A percentile compares a stretch with the other conserved stretches of the same genome.
Evolutionary conservation across 2,888 invertebrate species (phyloP).

Genomic region (Myopa tessellatipennis): DNA sequence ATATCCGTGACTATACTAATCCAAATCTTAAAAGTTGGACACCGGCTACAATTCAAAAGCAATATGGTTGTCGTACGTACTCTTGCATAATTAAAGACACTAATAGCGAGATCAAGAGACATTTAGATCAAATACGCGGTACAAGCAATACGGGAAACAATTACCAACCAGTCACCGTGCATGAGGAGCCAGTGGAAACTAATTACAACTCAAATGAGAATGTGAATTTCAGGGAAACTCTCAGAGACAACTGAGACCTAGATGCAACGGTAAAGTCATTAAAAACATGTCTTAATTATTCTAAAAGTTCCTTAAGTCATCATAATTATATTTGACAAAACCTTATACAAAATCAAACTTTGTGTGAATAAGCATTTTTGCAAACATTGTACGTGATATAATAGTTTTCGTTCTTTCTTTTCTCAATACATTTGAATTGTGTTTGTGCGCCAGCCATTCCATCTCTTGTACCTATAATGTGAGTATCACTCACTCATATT

Average conservation of each 20-base stretch:
- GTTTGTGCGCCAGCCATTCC: too few relatives aligned
- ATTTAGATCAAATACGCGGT: conserved; percentile 27
- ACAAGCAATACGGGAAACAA: not conserved
- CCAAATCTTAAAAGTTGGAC: conserved; percentile 39
- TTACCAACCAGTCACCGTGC: not conserved
- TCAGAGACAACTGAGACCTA: not conserved
- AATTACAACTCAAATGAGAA: not conserved
- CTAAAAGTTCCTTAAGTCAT: too few relatives aligned
- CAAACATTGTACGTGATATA: not conserved
- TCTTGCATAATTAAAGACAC: conserved; percentile 31
- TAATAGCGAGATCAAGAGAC: conserved; percentile 30
- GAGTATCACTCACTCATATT: too few relatives aligned
- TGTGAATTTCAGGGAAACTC: not conserved
- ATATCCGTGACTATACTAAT: conserved; percentile 38
- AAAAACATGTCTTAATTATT: not conserved
- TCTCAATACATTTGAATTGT: not conserved
- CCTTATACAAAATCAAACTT: too few relatives aligned
- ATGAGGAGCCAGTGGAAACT: not conserved
- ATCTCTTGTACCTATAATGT: too few relatives aligned
- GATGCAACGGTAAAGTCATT: conserved; percentile 6
- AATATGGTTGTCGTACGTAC: conserved; percentile 34
- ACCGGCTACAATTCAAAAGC: conserved; percentile 35
- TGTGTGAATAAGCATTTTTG: not conserved
- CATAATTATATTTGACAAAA: too few relatives aligned
- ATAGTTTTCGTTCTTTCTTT: conserved; percentile 9